Evolutionary conservation across 2,113 vertebrate species (phyloP), one percentile per base, ranked within the genome.

Genomic region (Gracilinanus agilis): DNA sequence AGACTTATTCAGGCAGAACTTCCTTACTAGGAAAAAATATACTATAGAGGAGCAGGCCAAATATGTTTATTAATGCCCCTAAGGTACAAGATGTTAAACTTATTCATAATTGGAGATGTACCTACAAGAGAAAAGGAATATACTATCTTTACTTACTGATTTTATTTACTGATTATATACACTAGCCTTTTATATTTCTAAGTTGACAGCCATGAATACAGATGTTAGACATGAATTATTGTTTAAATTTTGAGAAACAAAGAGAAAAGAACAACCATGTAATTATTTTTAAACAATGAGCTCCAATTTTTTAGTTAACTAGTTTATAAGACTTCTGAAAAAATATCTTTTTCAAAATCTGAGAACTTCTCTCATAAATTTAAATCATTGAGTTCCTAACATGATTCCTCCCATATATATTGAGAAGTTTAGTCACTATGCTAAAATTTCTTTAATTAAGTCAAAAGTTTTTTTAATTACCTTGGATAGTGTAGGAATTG

Each of bases 371-470:
- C 54, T 2, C 29, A 90, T 53, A 75, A 13, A 11, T 88, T 40
- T 90, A 94, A 92, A 61, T 92, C 25, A 89, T 93, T 93, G 92
- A 19, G 58, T 94, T 94, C 88, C 53, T 96, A 90, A 95, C 44
- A 24, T 92, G 83, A 75, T 21, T 90, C 83, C 53, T 75, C 54
- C 92, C 92, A 10, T 49, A 9, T 6, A 55, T 49, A 49, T 49
- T 49, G 49, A 44, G n/a, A 16, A n/a, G 16, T 83, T 83, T 83
- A 83, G n/a, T 83, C 67, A 40, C 34, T 40, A 83, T 83, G n/a
- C 67, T 40, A 83, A 92, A 93, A 58, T 83, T 40, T 54, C 58
- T 95, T 55, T 92, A 53, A 34, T 91, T 94, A 94, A 91, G 91
- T 95, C 90, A 91, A 90, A 90, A 29, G 89, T 89, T 67, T 75